Base-by-base conservation (phyloP, 2,888 invertebrate species). In the Dione vanillae region DNA sequence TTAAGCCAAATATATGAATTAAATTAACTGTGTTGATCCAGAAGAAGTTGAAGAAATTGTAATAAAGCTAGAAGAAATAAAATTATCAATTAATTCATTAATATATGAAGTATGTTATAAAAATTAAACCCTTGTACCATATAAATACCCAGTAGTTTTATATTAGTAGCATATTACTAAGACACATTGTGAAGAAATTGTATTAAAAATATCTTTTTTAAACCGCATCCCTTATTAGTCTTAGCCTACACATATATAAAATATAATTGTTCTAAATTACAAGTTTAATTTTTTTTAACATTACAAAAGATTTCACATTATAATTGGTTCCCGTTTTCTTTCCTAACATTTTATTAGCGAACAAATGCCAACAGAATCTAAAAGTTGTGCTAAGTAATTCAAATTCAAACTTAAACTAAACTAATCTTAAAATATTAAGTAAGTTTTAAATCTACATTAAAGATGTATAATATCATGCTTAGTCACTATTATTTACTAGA, bases 11-110 rank as follows among this genome's bases (percentile, higher is more conserved):
- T 14, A 40, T 14, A 49, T 37, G 40, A 49, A 14, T 49, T 41
- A 65, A 37, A 40, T 62, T 70, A 70, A 70, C 70, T 70, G 70
- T 67, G 62, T 62, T 67, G 66, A 70, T 67, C 12, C 11, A 62
- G 8, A 62, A 43, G 35, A 43, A 14, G 6, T 59, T 66, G 20
- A 70, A 54, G 52, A 67, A 65, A 54, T 19, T 65, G 52, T 41
- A 43, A 5, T 45, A 61, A 59, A 56, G n/a, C 56, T 65, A 40
- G 40, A 64, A 64, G 19, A 49, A 49, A 40, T 49, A 8, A 35
- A 65, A 27, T 51, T 27, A 52, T 47, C 40, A 59, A 11, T 19
- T 11, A 37, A 56, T 37, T 59, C 43, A 65, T 43, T 27, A 45
- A 45, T 16, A 35, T 3, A n/a, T 45, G 20, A 35, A 45, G 35